Conservation (phyloP, 92 coral and sea anemone genomes). For the Zoanthus gigantus region DNA sequence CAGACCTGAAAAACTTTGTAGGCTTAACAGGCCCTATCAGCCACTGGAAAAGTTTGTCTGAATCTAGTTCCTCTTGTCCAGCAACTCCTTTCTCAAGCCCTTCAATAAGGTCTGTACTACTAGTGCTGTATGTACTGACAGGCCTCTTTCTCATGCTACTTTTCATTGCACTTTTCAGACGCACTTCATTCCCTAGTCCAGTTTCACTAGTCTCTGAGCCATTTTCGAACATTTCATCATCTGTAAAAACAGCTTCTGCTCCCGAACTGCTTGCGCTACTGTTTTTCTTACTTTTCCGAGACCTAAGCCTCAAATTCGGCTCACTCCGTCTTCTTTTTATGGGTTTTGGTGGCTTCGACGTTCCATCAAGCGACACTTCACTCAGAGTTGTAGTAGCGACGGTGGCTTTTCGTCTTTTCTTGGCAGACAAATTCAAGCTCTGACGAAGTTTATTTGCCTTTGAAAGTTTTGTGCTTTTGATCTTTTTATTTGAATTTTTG, state of each 20-base stretch:
- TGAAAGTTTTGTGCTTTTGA: constrained; percentile 56
- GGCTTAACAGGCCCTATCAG: constrained; percentile 93
- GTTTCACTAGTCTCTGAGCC: not conserved
- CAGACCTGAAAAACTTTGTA: constrained; percentile 93
- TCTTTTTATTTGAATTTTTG: constrained; percentile 43
- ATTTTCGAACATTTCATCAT: constrained; percentile 4
- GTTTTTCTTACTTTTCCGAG: constrained; percentile 13
- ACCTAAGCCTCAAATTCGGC: constrained; percentile 37
- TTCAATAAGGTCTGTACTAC: constrained; percentile 51
- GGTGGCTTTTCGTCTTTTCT: constrained; percentile 70
- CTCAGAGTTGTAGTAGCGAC: constrained; percentile 52
- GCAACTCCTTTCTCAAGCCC: constrained; percentile 48
- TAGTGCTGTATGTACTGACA: constrained; percentile 60
- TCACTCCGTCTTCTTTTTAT: constrained; percentile 45
- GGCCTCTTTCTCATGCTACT: constrained; percentile 23
- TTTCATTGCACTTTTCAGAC: not conserved
- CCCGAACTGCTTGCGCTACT: constrained; percentile 4
- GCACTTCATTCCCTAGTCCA: not conserved
- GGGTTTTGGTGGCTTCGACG: constrained; percentile 22
- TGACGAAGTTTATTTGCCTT: constrained; percentile 83
- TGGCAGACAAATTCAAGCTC: constrained; percentile 78
- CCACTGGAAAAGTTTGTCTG: constrained; percentile 87
- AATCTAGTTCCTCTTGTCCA: constrained; percentile 75
- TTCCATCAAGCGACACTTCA: constrained; percentile 39
- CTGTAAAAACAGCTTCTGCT: not conserved